A percentile compares a stretch with the other conserved stretches of the same genome.
phyloP scores from a whole-genome alignment of 2,113 vertebrate species.

The Nanorana parkeri region DNA sequence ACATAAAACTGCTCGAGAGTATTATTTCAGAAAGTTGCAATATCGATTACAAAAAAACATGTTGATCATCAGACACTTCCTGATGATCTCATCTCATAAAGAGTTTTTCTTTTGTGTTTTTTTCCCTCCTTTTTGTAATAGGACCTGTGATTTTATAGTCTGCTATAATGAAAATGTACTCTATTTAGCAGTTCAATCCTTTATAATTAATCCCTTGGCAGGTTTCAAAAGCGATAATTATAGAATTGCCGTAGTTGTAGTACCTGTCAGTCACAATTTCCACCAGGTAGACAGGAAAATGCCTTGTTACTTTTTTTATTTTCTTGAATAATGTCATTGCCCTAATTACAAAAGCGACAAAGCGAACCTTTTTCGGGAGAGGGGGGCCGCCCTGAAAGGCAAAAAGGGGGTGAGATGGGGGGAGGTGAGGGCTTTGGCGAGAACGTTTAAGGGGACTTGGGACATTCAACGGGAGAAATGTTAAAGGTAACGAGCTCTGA shows the following conservation, averaged over 20 bases:
- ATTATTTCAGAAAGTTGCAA: not conserved
- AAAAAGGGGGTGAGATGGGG: not conserved
- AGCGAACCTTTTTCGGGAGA: not conserved
- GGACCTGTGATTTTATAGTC: constrained; percentile 38
- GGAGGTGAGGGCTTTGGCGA: not conserved
- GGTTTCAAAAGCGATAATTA: constrained; percentile 55
- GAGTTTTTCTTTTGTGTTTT: not conserved
- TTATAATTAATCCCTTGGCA: constrained; percentile 54
- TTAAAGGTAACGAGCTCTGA: constrained; percentile 34
- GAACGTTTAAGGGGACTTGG: constrained; percentile 24
- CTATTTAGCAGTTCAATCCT: constrained; percentile 46
- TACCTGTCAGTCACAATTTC: constrained; percentile 42
- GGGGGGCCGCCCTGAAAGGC: not conserved
- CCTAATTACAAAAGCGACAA: constrained; percentile 42
- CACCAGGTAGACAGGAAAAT: constrained; percentile 9
- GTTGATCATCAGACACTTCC: constrained; percentile 1
- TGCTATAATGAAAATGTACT: constrained; percentile 46
- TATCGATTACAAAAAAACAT: not conserved
- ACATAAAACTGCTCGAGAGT: not conserved
- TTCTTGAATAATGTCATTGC: constrained; percentile 41
- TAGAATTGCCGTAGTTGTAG: constrained; percentile 54
- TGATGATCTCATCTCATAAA: constrained; percentile 16
- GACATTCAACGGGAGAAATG: constrained; percentile 30
- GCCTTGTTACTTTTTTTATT: constrained; percentile 21
- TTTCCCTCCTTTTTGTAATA: constrained; percentile 31